Evolutionary conservation across 2,113 vertebrate species (phyloP).

Genomic region (Alligator sinensis): DNA sequence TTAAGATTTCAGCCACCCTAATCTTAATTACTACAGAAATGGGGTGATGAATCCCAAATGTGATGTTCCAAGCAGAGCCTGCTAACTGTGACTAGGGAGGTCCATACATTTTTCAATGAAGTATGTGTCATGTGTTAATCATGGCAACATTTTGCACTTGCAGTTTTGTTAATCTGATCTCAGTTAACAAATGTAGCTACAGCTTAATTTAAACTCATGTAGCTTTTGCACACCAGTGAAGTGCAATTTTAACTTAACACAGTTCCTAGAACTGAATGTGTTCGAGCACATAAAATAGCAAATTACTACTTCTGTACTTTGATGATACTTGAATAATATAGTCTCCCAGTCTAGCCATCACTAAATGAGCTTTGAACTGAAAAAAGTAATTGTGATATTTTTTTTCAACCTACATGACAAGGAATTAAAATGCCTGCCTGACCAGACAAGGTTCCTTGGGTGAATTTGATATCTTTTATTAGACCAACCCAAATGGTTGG

Average conservation of each 20-base stretch:
- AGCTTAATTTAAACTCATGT: slow-evolving; percentile 8
- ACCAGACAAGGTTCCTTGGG: no score
- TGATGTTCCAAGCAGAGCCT: not conserved
- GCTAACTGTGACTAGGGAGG: not conserved
- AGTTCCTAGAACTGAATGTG: slow-evolving; percentile 1
- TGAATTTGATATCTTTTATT: no score
- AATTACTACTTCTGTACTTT: slow-evolving; percentile 11
- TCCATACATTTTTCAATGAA: not conserved
- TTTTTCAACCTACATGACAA: no score
- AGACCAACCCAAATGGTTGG: no score
- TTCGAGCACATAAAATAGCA: slow-evolving; percentile 27
- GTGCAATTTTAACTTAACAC: slow-evolving; percentile 31
- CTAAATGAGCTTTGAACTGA: slow-evolving; percentile 10
- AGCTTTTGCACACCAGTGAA: slow-evolving; percentile 31
- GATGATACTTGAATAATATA: slow-evolving; percentile 16
- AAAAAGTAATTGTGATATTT: no score
- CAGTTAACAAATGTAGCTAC: slow-evolving; percentile 52
- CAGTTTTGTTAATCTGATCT: slow-evolving; percentile 41
- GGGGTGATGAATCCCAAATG: not conserved
- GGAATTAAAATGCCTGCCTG: no score
- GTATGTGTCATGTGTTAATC: slow-evolving; percentile 45
- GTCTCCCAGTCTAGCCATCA: slow-evolving; percentile 42
- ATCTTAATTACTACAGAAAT: no score
- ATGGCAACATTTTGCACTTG: slow-evolving; percentile 27
- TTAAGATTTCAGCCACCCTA: not conserved